A percentile compares a stretch with the other conserved stretches of the same genome.
phyloP scores from a whole-genome alignment of 37 sponge, comb jelly and placozoan genomes.

The Tethya wilhelma region DNA sequence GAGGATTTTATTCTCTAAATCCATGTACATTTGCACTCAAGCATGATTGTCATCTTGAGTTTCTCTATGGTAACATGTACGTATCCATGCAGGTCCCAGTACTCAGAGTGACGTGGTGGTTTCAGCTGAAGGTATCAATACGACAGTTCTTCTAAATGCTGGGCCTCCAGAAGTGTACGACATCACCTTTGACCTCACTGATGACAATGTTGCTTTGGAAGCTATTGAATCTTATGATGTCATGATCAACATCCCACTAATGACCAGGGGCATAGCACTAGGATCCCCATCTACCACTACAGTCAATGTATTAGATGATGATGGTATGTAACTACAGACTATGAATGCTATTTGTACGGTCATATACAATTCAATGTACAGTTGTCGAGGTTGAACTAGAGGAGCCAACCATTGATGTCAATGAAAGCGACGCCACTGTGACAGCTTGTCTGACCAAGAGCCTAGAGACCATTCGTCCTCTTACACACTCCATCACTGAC shows the following conservation, averaged over 20 bases:
- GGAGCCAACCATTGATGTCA: background rate
- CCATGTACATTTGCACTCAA: no score
- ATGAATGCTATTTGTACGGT: background rate
- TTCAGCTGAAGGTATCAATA: background rate
- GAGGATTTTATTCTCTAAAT: no score
- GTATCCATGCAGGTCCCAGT: slow-evolving; percentile 14
- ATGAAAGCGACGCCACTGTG: slow-evolving; percentile 13
- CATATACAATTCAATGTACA: background rate
- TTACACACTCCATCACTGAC: slow-evolving; percentile 10
- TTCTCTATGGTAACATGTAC: background rate
- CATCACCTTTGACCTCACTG: slow-evolving; percentile 8
- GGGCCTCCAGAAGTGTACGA: background rate
- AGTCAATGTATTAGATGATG: slow-evolving; percentile 35
- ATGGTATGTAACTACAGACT: slow-evolving; percentile 22
- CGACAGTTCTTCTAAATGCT: background rate
- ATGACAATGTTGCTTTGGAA: slow-evolving; percentile 30
- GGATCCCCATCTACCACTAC: background rate
- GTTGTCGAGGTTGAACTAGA: slow-evolving; percentile 7
- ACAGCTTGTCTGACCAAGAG: slow-evolving; percentile 11
- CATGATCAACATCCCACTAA: background rate
- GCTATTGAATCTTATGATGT: background rate
- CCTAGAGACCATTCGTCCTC: background rate
- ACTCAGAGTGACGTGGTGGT: slow-evolving; percentile 3
- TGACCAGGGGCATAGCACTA: background rate
- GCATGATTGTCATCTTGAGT: background rate